Evolutionary conservation across 2,797 vertebrate species (phyloP), one percentile per base, ranked within the genome.

Genomic region (Peromyscus attwateri): DNA sequence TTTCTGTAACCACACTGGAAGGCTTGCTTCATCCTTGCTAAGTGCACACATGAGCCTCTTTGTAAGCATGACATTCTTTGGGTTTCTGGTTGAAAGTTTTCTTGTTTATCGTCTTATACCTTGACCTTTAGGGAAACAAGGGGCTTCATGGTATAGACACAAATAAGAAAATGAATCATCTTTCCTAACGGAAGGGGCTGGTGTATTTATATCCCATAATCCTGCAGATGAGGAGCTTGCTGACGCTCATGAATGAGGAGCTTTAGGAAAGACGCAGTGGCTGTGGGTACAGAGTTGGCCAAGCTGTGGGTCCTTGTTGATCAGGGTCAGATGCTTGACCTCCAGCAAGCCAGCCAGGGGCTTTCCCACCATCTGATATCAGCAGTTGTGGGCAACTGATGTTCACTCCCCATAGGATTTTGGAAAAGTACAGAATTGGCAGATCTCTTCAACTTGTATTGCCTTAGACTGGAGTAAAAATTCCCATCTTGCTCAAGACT

Each of bases 361-460:
- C 87, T 95, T 97, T 95, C 92, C 93, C 17, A 2, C 46, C 57
- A 16, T 76, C 64, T 76, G 57, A 94, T 62, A 68, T 66, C 75
- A 81, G 75, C 60, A 62, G n/a, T 13, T 71, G 43, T 37, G 73
- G 70, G 49, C 89, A 43, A 84, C 19, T 25, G 66, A 31, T 71
- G 4, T 87, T 92, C 57, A 85, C 34, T 27, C 37, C 57, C 16
- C n/a, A 17, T 85, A 83, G n/a, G 85, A 81, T 29, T 93, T 95
- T 77, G 95, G 94, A 96, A 94, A 97, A 97, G 46, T 96, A 95
- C 91, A 71, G 75, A 91, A 87, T 80, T 82, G 83, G 43, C n/a
- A 49, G 29, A 79, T 64, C 5, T 91, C 70, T 40, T 79, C 62
- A 92, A 40, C 5, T 21, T 95, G 62, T 94, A 3, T 66, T 94